A percentile compares a stretch with the other conserved stretches of the same genome.
Conservation (phyloP, 2,113 vertebrate species). For the Sebastes fasciatus region DNA sequence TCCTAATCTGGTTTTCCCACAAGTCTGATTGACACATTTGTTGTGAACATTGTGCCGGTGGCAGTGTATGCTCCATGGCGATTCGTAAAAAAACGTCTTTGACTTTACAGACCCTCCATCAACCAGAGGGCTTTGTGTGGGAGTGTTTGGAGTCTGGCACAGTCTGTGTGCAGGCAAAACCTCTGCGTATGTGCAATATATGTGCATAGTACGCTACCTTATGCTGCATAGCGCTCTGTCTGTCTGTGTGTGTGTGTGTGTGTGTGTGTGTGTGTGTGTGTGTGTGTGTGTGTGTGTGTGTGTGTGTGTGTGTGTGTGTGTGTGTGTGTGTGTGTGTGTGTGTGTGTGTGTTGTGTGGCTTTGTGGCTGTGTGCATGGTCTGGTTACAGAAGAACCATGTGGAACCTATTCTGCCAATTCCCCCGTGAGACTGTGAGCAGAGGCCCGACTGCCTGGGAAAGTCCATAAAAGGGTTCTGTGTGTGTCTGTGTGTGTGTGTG, state of each 20-base stretch:
- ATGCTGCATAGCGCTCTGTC: constrained; percentile 40
- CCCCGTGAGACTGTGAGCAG: constrained; percentile 82
- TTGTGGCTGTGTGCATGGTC: constrained; percentile 61
- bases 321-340: constrained; percentile 42
- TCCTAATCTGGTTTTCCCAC: constrained; percentile 37
- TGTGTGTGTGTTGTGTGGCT: constrained; percentile 36
- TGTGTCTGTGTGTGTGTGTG: constrained; percentile 43
- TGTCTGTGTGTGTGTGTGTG: constrained; percentile 27
- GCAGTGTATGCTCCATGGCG: constrained; percentile 34
- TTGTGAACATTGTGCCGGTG: not conserved
- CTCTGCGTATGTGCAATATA: constrained; percentile 42
- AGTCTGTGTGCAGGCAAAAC: constrained; percentile 31
- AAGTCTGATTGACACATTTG: constrained; percentile 55
- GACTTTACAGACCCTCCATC: constrained; percentile 58
- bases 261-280: constrained; percentile 29
- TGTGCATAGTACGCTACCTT: constrained; percentile 39
- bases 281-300: constrained; percentile 41
- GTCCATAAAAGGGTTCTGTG: constrained; percentile 86
- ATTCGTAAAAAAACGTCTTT: constrained; percentile 45
- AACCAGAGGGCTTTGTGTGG: constrained; percentile 62
- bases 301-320: constrained; percentile 45
- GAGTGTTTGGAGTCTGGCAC: constrained; percentile 61
- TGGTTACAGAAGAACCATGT: constrained; percentile 82
- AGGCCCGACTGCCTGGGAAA: constrained; percentile 86
- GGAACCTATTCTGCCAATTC: constrained; percentile 89